These are phyloP conservation scores for Garrulus glandarius DNA, from an alignment of 2,797 vertebrate genomes.

Conservation along the genomic window DNA sequence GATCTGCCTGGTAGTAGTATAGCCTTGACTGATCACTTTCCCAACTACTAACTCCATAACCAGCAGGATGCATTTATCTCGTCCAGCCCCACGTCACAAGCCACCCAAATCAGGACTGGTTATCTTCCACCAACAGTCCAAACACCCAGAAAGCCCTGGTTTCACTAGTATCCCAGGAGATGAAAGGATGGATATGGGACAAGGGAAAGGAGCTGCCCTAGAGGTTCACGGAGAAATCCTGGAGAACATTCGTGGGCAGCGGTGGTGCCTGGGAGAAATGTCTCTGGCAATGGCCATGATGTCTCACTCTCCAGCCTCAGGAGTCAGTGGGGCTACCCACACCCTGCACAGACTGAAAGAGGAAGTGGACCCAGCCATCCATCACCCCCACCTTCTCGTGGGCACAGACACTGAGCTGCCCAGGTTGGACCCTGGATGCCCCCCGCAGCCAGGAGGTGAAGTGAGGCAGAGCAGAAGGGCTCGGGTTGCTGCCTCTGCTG, in stretches of 20 bases:
- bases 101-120: background rate
- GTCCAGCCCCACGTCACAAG: background rate
- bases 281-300: background rate
- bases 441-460: background rate
- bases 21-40: background rate
- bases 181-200: background rate
- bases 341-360: background rate
- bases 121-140: background rate
- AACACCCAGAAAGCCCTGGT: background rate
- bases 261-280: background rate
- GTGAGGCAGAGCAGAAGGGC: rapidly evolving
- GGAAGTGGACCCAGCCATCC: background rate
- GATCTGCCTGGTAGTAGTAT: background rate
- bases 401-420: background rate
- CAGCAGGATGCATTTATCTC: background rate
- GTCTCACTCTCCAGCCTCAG: background rate
- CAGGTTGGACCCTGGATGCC: rapidly evolving
- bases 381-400: background rate
- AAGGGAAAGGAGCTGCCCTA: background rate
- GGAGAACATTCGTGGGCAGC: background rate
- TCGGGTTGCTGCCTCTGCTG: background rate
- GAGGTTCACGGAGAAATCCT: background rate
- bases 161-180: conserved; percentile 59
- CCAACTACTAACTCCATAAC: background rate
- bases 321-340: background rate